Conservation (phyloP, 2,113 vertebrate genomes). For the Accipiter cooperii region DNA sequence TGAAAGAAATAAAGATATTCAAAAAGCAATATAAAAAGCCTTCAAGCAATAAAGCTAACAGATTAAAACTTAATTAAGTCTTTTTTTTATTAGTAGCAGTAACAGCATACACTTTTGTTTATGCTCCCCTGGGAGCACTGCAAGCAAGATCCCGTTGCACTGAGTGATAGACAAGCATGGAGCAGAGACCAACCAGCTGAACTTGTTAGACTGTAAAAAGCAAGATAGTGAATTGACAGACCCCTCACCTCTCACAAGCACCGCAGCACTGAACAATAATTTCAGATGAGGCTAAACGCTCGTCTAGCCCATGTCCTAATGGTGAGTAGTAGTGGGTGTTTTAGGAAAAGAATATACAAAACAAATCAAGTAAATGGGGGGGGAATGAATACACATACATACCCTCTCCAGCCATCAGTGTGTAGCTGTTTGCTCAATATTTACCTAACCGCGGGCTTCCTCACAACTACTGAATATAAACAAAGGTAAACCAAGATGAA, state of each 20-base stretch:
- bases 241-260: background rate
- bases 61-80: background rate
- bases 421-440: background rate
- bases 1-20: background rate
- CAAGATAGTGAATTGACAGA: accelerated
- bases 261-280: background rate
- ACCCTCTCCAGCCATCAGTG: background rate
- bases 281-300: background rate
- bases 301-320: background rate
- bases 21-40: background rate
- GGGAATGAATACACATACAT: background rate
- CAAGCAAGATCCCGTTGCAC: background rate
- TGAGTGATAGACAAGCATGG: accelerated
- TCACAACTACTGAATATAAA: background rate
- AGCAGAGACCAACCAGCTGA: background rate
- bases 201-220: background rate
- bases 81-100: background rate
- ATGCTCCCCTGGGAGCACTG: background rate
- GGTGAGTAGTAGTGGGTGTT: background rate
- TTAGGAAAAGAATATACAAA: background rate
- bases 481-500: background rate
- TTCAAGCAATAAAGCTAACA: background rate
- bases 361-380: background rate
- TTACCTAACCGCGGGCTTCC: background rate
- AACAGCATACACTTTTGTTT: accelerated